Percentiles rank a stretch among this genome's conserved stretches.
phyloP scores from a whole-genome alignment of 2,888 invertebrate species.

The Thereva unica region DNA sequence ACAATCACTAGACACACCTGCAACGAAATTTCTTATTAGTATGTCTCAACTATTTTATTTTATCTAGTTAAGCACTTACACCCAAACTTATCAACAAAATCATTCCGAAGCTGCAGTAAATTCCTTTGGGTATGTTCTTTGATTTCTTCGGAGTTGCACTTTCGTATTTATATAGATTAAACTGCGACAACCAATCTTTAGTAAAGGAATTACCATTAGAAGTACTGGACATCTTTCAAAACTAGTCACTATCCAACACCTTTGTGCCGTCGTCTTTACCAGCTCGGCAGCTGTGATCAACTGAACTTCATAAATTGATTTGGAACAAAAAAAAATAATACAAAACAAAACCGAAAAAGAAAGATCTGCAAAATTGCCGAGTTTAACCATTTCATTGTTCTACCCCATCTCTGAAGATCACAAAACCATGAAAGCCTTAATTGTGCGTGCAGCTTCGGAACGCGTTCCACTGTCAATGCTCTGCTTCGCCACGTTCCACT shows the following conservation, averaged over 20 bases:
- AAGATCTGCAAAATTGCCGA: constrained; percentile 4
- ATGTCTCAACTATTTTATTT: background rate
- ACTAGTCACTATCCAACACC: background rate
- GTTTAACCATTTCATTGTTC: background rate
- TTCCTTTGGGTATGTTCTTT: background rate
- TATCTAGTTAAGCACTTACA: constrained; percentile 12
- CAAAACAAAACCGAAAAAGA: constrained; percentile 2
- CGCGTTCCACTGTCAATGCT: too few relatives aligned
- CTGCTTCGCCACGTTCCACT: too few relatives aligned
- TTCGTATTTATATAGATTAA: constrained; percentile 35
- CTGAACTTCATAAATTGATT: background rate
- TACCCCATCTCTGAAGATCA: constrained; percentile 5
- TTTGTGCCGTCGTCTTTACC: constrained; percentile 2
- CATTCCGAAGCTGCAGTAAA: constrained; percentile 13
- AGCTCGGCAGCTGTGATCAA: background rate
- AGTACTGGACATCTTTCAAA: constrained; percentile 22
- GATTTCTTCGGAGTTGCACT: constrained; percentile 7
- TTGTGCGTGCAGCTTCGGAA: constrained; percentile 32
- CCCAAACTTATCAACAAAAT: constrained; percentile 14
- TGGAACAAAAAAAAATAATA: background rate
- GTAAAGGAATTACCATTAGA: background rate
- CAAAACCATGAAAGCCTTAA: constrained; percentile 33
- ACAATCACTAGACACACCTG: constrained; percentile 21
- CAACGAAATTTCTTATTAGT: background rate
- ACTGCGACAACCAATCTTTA: constrained; percentile 27